These are phyloP conservation scores for Ptychodera flava DNA, from an alignment of 35 echinoderm and acorn worm species.

Conservation along the genomic window DNA sequence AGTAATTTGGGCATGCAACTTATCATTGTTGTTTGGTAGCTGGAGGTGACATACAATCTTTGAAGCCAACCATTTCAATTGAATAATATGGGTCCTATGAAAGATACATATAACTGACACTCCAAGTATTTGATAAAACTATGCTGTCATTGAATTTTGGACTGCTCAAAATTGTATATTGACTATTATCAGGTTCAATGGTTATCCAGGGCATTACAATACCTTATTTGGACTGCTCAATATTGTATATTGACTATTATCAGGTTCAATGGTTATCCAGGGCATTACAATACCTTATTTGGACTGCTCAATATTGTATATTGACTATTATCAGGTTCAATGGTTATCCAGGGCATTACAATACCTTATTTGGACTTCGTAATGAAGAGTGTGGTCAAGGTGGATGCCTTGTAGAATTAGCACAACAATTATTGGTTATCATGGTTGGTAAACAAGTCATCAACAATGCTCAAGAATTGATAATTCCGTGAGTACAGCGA, in stretches of 20 bases:
- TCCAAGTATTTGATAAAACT: no score
- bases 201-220: conserved; percentile 80
- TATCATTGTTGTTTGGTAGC: no score
- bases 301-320: conserved; percentile 74
- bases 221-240: no score
- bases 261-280: conserved; percentile 91
- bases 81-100: no score
- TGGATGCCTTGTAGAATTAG: conserved; percentile 90
- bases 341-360: conserved; percentile 88
- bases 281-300: conserved; percentile 64
- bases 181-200: conserved; percentile 78
- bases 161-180: no score
- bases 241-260: no score
- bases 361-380: conserved; percentile 67
- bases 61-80: no score
- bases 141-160: no score
- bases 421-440: conserved; percentile 89
- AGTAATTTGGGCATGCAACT: no score
- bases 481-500: conserved; percentile 93
- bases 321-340: conserved; percentile 81
- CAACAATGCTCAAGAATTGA: conserved; percentile 92
- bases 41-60: no score
- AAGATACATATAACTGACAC: no score
- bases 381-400: conserved; percentile 86
- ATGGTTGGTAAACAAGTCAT: conserved; percentile 99